A percentile compares a stretch with the other conserved stretches of the same genome.
phyloP scores from a whole-genome alignment of 1,140 invertebrate species.

The Drosophila nigromelanica region DNA sequence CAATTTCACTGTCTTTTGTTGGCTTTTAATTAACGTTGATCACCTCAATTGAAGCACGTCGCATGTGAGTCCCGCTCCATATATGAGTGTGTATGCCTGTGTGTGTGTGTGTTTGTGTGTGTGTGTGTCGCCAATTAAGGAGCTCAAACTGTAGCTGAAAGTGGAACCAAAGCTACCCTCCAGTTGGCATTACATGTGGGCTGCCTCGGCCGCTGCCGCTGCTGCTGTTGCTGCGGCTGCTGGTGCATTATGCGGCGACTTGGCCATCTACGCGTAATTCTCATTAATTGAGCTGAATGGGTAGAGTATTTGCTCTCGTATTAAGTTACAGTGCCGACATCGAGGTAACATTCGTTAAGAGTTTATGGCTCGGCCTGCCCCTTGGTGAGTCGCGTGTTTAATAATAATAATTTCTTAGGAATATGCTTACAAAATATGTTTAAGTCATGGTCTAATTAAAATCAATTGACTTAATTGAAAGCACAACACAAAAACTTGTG shows the following conservation, averaged over 20 bases:
- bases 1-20: slow-evolving; percentile 58
- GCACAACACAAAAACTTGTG: slow-evolving; percentile 58
- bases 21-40: slow-evolving; percentile 81
- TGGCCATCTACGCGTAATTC: slow-evolving; percentile 68
- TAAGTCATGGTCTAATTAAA: slow-evolving; percentile 82
- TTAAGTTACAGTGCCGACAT: slow-evolving; percentile 59
- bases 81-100: slow-evolving; percentile 9
- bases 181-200: slow-evolving; percentile 78
- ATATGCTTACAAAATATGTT: slow-evolving; percentile 62
- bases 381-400: slow-evolving; percentile 69
- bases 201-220: not conserved
- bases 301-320: slow-evolving; percentile 50
- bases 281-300: slow-evolving; percentile 72
- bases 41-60: slow-evolving; percentile 80
- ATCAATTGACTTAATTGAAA: slow-evolving; percentile 82
- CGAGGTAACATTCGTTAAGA: slow-evolving; percentile 47
- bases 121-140: slow-evolving; percentile 62
- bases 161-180: slow-evolving; percentile 23
- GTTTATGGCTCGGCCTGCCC: not conserved
- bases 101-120: slow-evolving; percentile 17
- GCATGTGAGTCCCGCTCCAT: slow-evolving; percentile 42
- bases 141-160: slow-evolving; percentile 24
- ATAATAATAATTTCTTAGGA: slow-evolving; percentile 79
- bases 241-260: slow-evolving; percentile 63
- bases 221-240: slow-evolving; percentile 37